A percentile compares a stretch with the other conserved stretches of the same genome.
These are phyloP conservation scores for Didymodactylos carnosus DNA, from an alignment of 2,888 invertebrate genomes.

Conservation along the genomic window DNA sequence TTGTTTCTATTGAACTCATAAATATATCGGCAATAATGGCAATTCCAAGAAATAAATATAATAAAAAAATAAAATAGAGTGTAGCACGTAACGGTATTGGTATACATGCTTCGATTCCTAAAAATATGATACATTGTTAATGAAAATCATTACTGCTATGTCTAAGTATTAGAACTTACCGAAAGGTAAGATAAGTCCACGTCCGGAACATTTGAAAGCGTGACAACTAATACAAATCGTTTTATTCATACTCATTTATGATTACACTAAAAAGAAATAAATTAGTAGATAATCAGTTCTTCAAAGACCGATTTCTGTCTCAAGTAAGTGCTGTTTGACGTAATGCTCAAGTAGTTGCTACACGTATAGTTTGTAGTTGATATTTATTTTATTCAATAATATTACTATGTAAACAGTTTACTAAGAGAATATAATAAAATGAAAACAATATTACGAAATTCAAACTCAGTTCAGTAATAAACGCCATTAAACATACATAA, in stretches of 20 bases:
- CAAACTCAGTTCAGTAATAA: no score
- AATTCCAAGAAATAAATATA: neutral
- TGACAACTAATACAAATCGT: neutral
- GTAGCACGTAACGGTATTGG: neutral
- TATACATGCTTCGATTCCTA: conserved; percentile 1
- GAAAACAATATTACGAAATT: no score
- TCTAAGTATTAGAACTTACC: neutral
- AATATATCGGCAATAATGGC: conserved; percentile 44
- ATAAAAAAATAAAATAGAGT: neutral
- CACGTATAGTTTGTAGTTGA: no score
- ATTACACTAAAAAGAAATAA: no score
- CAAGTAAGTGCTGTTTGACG: no score
- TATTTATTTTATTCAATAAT: neutral
- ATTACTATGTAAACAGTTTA: no score
- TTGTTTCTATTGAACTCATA: conserved; percentile 42
- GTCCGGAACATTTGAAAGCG: neutral
- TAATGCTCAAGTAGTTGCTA: no score
- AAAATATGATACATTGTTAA: neutral
- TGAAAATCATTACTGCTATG: neutral
- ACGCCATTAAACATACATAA: no score
- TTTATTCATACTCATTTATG: no score
- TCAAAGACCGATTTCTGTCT: no score
- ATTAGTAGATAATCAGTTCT: no score
- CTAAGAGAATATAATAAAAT: no score
- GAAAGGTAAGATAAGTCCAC: neutral